A percentile compares a stretch with the other conserved stretches of the same genome.
phyloP scores from a whole-genome alignment of 2,888 invertebrate species.

The Meliscaeva auricollis region DNA sequence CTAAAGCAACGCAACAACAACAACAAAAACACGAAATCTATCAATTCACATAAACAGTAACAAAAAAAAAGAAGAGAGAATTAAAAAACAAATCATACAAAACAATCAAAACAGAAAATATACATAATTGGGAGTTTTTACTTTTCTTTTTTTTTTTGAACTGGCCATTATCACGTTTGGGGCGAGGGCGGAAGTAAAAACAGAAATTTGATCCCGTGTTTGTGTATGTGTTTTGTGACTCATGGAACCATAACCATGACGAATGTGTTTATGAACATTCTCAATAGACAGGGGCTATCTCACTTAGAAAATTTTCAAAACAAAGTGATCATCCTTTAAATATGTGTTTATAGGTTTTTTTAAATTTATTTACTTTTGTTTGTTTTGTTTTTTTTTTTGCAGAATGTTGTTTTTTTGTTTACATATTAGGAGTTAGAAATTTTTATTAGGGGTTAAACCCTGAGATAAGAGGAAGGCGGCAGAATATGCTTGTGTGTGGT shows the following conservation, averaged over 20 bases:
- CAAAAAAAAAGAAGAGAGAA: conserved; percentile 13
- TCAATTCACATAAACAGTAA: conserved; percentile 20
- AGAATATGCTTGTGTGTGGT: not conserved
- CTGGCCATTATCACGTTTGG: not conserved
- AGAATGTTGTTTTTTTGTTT: conserved; percentile 16
- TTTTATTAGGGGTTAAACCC: conserved; percentile 31
- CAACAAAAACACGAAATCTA: conserved; percentile 60
- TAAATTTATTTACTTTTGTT: not conserved
- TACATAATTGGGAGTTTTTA: conserved; percentile 61
- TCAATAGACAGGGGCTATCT: conserved; percentile 42
- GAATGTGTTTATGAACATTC: conserved; percentile 12
- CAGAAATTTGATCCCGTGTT: conserved; percentile 59
- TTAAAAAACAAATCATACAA: conserved; percentile 25
- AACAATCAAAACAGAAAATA: conserved; percentile 62
- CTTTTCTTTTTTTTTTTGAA: conserved; percentile 5
- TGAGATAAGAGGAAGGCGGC: conserved; percentile 16
- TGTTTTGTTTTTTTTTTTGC: not conserved
- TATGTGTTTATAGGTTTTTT: conserved; percentile 30
- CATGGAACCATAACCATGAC: conserved; percentile 46
- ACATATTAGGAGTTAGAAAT: conserved; percentile 20
- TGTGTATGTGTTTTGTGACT: no score
- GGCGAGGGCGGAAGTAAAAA: conserved; percentile 49
- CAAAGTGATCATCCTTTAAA: conserved; percentile 47
- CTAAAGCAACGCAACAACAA: conserved; percentile 5
- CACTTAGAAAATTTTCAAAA: conserved; percentile 16